Evolutionary conservation across 2,797 vertebrate species (phyloP).

Genomic region (Diceros bicornis): DNA sequence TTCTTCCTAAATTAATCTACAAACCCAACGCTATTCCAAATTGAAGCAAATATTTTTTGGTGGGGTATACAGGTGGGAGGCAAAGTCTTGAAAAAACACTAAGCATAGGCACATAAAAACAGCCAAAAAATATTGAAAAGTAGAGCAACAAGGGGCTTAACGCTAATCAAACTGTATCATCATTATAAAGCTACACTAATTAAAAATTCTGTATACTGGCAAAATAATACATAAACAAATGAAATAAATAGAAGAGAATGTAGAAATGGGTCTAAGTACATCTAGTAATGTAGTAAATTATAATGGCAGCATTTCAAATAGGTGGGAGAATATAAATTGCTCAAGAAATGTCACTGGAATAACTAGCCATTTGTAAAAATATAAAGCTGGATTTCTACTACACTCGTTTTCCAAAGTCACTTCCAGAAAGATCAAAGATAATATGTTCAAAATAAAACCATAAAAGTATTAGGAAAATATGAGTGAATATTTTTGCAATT

Average conservation of each 20-base stretch:
- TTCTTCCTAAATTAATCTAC: slow-evolving; percentile 37
- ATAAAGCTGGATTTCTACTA: slow-evolving; percentile 39
- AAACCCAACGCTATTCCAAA: slow-evolving; percentile 40
- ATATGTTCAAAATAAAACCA: slow-evolving; percentile 58
- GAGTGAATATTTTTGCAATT: slow-evolving; percentile 22
- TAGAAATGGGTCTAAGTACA: not conserved
- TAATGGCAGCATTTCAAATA: slow-evolving; percentile 26
- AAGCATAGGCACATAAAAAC: slow-evolving; percentile 29
- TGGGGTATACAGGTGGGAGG: not conserved
- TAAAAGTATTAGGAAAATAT: not conserved
- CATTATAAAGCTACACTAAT: not conserved
- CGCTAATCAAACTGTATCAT: not conserved
- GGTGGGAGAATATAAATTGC: not conserved
- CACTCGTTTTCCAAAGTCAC: slow-evolving; percentile 47
- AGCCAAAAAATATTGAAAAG: slow-evolving; percentile 5
- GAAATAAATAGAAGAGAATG: not conserved
- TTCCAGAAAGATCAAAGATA: slow-evolving; percentile 52
- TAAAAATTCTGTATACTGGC: slow-evolving; percentile 4
- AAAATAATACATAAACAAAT: slow-evolving; percentile 15
- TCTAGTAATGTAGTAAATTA: not conserved
- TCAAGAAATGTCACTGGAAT: not conserved
- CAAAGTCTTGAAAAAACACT: not conserved
- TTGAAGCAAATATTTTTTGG: slow-evolving; percentile 31
- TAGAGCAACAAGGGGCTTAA: slow-evolving; percentile 13
- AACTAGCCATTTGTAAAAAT: slow-evolving; percentile 48